A percentile compares a stretch with the other conserved stretches of the same genome.
These are phyloP conservation scores for Diarsia mendica DNA, from an alignment of 2,888 invertebrate species.

Conservation along the genomic window DNA sequence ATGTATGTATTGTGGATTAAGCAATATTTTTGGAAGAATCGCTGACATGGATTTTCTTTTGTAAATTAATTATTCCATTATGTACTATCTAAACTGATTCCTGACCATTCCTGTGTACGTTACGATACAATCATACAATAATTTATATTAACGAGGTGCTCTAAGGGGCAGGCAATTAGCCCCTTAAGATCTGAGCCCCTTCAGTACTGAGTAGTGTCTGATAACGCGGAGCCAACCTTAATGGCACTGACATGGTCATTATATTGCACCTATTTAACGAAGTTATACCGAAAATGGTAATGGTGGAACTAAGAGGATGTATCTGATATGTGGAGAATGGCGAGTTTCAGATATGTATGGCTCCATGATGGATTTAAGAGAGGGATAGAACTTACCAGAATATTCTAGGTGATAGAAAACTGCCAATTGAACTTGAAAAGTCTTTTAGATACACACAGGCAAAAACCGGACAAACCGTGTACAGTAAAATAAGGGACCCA, in stretches of 20 bases:
- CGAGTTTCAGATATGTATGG: not conserved
- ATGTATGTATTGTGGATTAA: too few species aligned
- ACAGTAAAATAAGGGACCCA: not conserved
- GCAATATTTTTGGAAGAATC: not conserved
- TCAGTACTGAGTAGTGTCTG: conserved; percentile 58
- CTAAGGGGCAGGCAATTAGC: conserved; percentile 69
- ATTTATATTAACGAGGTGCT: conserved; percentile 72
- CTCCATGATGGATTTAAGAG: not conserved
- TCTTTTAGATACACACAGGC: not conserved
- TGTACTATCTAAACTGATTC: conserved; percentile 23
- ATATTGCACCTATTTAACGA: conserved; percentile 61
- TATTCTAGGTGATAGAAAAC: not conserved
- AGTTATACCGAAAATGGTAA: conserved; percentile 61
- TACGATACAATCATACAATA: conserved; percentile 58
- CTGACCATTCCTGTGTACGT: conserved; percentile 3
- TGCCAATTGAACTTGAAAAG: not conserved
- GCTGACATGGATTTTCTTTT: not conserved
- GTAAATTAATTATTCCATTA: not conserved
- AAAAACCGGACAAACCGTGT: not conserved
- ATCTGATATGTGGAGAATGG: conserved; percentile 16
- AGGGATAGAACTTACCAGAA: not conserved
- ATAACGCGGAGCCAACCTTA: conserved; percentile 70
- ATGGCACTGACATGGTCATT: conserved; percentile 57
- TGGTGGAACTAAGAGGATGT: conserved; percentile 29
- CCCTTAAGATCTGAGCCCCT: conserved; percentile 69